Evolutionary conservation across 2,888 invertebrate species (phyloP).

Genomic region (Euphydryas editha): DNA sequence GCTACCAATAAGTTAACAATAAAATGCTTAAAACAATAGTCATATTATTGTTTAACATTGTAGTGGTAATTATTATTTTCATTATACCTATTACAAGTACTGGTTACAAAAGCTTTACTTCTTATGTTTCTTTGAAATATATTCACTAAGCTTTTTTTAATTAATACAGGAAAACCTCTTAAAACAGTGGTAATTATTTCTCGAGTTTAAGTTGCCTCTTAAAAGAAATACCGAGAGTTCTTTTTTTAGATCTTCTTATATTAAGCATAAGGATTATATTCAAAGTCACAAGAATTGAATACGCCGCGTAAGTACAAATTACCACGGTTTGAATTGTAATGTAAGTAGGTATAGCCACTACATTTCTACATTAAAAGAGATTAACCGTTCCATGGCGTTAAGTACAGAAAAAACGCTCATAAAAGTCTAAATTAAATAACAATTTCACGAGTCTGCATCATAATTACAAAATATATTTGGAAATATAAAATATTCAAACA

Average conservation of each 20-base stretch:
- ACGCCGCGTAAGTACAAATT: background rate
- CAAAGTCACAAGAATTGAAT: background rate
- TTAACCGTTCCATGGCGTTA: conserved; percentile 36
- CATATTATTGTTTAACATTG: too few relatives aligned
- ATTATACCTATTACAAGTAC: too few relatives aligned
- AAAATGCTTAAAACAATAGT: too few relatives aligned
- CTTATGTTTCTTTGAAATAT: conserved; percentile 2
- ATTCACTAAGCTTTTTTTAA: conserved; percentile 10
- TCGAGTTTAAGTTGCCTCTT: conserved; percentile 18
- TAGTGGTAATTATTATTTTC: too few relatives aligned
- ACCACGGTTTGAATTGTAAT: conserved; percentile 36
- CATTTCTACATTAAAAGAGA: conserved; percentile 43
- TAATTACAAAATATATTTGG: background rate
- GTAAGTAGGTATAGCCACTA: conserved; percentile 39
- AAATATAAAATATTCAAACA: background rate
- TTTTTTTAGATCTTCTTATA: background rate
- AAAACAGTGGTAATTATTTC: conserved; percentile 33
- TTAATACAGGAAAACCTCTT: conserved; percentile 20
- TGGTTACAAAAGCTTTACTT: background rate
- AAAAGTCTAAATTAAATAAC: background rate
- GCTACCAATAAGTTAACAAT: too few relatives aligned
- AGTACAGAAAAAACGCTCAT: background rate
- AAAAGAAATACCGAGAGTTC: background rate
- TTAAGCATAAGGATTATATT: conserved; percentile 7
- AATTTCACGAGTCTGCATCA: background rate